Evolutionary conservation across 2,113 vertebrate species (phyloP), one percentile per base, ranked within the genome.

Genomic region (Anarhynchus alexandrinus): DNA sequence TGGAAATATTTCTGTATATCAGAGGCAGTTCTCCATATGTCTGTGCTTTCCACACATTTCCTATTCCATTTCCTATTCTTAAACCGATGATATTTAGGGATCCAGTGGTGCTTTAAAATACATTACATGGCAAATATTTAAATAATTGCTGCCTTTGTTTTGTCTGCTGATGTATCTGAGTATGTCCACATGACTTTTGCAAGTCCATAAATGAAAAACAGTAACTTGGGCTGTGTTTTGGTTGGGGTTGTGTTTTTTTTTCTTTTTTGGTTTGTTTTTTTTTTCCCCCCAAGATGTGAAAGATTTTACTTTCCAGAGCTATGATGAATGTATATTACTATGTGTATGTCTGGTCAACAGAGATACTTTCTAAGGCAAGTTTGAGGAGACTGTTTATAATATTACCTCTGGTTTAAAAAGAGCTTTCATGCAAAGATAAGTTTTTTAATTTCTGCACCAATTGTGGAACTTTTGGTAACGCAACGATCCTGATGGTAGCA

Each of bases 401-500:
- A 5, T 10, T 42, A 15, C 6, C 11, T 72, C 32, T 78, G 8
- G 3, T 69, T 69, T 77, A 72, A 81, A 78, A 55, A 62, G 19
- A 52, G 5, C 9, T 30, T 69, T 55, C 5, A 8, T n/a, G 29
- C 15, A 43, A n/a, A 38, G 34, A 30, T 43, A 42, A 49, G 5
- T 38, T 83, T 69, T 38, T 64, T 19, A 51, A 67, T 25, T 65
- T 88, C 29, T 74, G 22, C 38, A 38, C 30, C 25, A 18, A 5
- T 20, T 2, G 1, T 36, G 25, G 58, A 70, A 16, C 32, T 80
- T 70, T 4, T 64, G 51, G 18, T 79, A 79, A 65, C 82, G 45
- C 26, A 16, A 0, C 2, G 1, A 5, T 72, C 32, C 17, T 42
- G 34, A 26, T 6, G 34, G 38, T 45, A 79, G 54, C 19, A 2